Base-by-base conservation (phyloP, 2,113 vertebrate genomes). In the Pelobates fuscus region DNA sequence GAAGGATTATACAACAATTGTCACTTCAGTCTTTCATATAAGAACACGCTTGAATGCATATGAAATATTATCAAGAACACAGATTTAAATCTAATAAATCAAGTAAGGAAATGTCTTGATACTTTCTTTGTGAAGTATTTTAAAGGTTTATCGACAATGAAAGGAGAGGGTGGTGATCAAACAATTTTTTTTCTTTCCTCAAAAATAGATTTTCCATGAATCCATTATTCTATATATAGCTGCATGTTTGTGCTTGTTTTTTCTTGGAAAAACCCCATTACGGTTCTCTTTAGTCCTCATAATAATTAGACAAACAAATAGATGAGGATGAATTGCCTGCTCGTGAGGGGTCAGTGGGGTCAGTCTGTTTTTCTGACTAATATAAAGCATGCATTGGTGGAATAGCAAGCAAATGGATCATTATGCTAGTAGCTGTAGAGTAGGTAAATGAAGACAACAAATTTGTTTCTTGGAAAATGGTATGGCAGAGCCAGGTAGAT, bases 211-310 rank as follows among this genome's bases (percentile, higher is more conserved):
- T 11, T 66, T 74, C 46, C 49, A 57, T 68, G 29, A 55, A 32
- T 55, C 64, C 20, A 67, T 72, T 63, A 72, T 32, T 72, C 29
- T 27, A 55, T 57, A 44, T 65, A 66, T 74, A 58, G 20, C 27
- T 37, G 12, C 29, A 17, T 65, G 71, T 49, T 65, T 24, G 14
- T 64, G 46, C 46, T 73, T 18, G 62, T 20, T 17, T 37, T 37
- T 73, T 64, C 68, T 20, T 64, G 49, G 29, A 74, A 74, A n/a
- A 43, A 25, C 26, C 29, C 46, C 61, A 64, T 54, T 63, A 32
- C 20, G 11, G 10, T 32, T 54, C 44, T 62, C n/a, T 63, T 26
- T 18, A 2, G 27, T 25, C 25, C 32, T 26, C 3, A 21, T 57
- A 26, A 65, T 73, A 73, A 57, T 29, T 30, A 29, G 15, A 15